These are phyloP conservation scores for Zaprionus gabonicus DNA, from an alignment of 1,140 invertebrate species.

Conservation along the genomic window DNA sequence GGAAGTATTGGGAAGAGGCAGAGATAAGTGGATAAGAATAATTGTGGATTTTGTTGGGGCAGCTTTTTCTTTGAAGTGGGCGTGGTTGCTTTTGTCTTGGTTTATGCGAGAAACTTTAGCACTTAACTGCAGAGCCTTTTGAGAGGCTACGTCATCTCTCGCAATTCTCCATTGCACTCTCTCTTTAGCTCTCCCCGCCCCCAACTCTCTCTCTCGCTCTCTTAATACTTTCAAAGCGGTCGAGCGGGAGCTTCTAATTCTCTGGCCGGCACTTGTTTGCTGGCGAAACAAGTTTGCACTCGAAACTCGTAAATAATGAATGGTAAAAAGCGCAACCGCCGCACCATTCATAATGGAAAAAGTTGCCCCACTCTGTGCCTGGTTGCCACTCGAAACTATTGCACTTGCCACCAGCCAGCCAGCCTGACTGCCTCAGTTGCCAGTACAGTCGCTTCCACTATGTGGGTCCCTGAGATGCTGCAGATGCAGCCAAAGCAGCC, in stretches of 20 bases:
- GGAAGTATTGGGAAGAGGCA: background rate
- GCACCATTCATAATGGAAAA: constrained; percentile 83
- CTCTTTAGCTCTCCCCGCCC: background rate
- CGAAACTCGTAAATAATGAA: constrained; percentile 82
- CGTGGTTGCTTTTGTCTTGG: constrained; percentile 64
- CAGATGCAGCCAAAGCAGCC: background rate
- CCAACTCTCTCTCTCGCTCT: background rate
- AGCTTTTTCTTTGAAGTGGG: constrained; percentile 23
- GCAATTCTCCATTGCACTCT: background rate
- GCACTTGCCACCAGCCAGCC: constrained; percentile 59
- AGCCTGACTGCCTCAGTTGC: background rate
- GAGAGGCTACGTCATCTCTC: background rate
- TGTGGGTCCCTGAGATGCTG: constrained; percentile 14
- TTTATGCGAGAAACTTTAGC: constrained; percentile 67
- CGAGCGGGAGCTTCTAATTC: constrained; percentile 73
- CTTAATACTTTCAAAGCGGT: constrained; percentile 54
- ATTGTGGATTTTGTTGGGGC: constrained; percentile 24
- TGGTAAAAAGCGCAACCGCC: constrained; percentile 80
- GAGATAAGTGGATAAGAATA: background rate
- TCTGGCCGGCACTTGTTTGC: constrained; percentile 78
- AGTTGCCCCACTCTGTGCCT: constrained; percentile 50
- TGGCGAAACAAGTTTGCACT: constrained; percentile 78
- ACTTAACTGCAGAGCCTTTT: constrained; percentile 59
- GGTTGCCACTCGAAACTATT: constrained; percentile 72
- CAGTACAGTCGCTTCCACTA: background rate